These are phyloP conservation scores for Stenchaetothrips biformis DNA, from an alignment of 2,888 invertebrate genomes.

Conservation along the genomic window DNA sequence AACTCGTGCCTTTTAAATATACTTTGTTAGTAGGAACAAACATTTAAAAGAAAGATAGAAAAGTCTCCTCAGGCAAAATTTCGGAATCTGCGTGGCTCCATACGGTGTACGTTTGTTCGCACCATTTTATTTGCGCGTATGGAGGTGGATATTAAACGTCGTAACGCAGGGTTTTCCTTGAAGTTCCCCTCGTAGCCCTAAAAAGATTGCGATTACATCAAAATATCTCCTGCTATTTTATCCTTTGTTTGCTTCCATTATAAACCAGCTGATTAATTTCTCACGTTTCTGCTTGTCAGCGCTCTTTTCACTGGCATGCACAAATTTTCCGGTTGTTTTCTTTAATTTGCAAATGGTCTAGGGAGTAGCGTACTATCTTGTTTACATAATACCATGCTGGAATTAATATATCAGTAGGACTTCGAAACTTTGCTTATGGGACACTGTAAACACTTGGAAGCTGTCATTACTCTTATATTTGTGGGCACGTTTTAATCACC, in stretches of 20 bases:
- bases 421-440: neutral
- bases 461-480: too few species aligned
- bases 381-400: neutral
- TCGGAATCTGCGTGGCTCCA: too few species aligned
- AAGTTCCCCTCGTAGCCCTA: neutral
- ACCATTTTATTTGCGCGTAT: too few species aligned
- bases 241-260: neutral
- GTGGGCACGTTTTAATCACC: too few species aligned
- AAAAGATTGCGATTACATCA: constrained; percentile 21
- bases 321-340: constrained; percentile 10
- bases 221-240: constrained; percentile 16
- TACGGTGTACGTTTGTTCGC: too few species aligned
- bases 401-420: neutral
- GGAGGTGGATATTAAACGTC: too few species aligned
- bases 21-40: neutral
- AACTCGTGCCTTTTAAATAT: neutral
- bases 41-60: too few species aligned
- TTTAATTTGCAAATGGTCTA: constrained; percentile 35
- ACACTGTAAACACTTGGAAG: neutral
- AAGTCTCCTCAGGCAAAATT: too few species aligned
- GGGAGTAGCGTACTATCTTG: constrained; percentile 40
- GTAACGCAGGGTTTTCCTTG: too few species aligned
- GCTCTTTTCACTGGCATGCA: neutral
- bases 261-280: neutral
- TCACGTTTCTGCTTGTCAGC: neutral